A percentile compares a stretch with the other conserved stretches of the same genome.
Conservation (phyloP, 2,113 vertebrate genomes). For the Oenanthe melanoleuca region DNA sequence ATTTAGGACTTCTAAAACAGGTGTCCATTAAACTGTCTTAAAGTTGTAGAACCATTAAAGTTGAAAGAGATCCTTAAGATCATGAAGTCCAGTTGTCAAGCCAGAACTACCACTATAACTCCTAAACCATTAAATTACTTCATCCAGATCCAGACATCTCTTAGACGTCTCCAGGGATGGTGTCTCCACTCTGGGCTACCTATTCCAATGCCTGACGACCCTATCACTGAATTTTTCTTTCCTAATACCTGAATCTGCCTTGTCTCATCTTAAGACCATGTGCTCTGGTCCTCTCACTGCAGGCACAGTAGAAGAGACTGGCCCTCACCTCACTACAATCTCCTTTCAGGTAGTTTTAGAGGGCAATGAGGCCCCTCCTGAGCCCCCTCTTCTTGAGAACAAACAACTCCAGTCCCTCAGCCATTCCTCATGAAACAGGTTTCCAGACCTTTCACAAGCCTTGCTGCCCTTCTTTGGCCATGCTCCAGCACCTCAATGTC, state of each 20-base stretch:
- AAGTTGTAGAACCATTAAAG: background rate
- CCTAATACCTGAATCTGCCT: background rate
- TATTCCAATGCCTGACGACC: background rate
- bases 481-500: background rate
- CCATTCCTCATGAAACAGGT: background rate
- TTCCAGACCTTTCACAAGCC: background rate
- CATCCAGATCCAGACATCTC: background rate
- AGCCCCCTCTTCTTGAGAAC: background rate
- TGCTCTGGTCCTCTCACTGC: background rate
- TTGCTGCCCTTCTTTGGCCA: background rate
- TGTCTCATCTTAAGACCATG: background rate
- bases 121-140: background rate
- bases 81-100: background rate
- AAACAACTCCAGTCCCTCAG: background rate
- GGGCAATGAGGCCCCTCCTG: no score
- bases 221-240: background rate
- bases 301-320: background rate
- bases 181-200: background rate
- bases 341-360: background rate
- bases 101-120: background rate
- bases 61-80: background rate
- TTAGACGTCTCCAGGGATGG: background rate
- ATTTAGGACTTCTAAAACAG: background rate
- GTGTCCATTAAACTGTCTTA: background rate
- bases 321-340: background rate